phyloP scores from a whole-genome alignment of 2,113 vertebrate genomes.

The Orycteropus afer region DNA sequence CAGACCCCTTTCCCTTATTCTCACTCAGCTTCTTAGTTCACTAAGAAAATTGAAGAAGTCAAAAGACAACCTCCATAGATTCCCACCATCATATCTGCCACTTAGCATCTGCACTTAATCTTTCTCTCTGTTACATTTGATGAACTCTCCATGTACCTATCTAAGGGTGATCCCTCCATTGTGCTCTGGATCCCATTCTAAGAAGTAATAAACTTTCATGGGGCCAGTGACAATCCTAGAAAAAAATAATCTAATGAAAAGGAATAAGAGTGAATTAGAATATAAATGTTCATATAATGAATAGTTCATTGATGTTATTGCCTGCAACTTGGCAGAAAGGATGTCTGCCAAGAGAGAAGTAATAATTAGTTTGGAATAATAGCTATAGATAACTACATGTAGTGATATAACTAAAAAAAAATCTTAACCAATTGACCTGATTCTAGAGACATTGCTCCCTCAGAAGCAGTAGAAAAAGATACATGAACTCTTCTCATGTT shows the following conservation, averaged over 20 bases:
- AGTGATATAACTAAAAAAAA: neutral
- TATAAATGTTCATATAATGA: neutral
- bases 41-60: neutral
- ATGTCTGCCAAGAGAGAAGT: neutral
- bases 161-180: neutral
- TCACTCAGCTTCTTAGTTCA: neutral
- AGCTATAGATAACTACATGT: neutral
- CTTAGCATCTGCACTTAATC: neutral
- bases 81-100: neutral
- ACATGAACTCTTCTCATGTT: neutral
- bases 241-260: neutral
- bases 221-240: neutral
- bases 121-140: neutral
- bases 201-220: neutral
- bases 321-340: neutral
- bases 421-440: neutral
- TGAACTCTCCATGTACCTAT: neutral
- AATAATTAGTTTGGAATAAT: neutral
- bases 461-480: neutral
- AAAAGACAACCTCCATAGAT: neutral
- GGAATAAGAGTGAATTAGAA: neutral
- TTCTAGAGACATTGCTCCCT: neutral
- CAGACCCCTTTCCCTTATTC: neutral
- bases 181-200: neutral
- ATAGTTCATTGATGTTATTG: neutral